Evolutionary conservation across 2,888 invertebrate genomes (phyloP).

Genomic region (Megastigmus dorsalis): DNA sequence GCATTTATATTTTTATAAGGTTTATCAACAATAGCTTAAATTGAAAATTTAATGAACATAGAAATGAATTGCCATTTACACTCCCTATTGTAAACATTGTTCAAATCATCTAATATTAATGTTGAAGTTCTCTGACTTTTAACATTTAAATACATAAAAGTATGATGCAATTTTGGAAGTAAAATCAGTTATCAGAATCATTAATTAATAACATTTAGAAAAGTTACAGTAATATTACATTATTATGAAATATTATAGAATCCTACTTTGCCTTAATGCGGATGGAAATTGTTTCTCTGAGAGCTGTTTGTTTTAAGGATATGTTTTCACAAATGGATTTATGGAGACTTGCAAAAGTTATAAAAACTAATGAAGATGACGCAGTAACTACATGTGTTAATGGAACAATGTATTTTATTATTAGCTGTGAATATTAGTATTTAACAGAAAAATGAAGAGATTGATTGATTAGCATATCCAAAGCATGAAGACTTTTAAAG

Average conservation of each 20-base stretch:
- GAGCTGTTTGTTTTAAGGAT: constrained; percentile 18
- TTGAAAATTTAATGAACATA: too few relatives aligned
- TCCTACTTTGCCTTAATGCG: not conserved
- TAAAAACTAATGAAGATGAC: too few relatives aligned
- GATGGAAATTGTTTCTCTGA: constrained; percentile 29
- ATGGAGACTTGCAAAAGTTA: too few relatives aligned
- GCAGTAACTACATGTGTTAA: not conserved
- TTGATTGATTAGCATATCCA: constrained; percentile 25
- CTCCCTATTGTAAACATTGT: too few relatives aligned
- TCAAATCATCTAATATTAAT: too few relatives aligned
- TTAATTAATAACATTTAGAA: too few relatives aligned
- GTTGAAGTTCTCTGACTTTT: too few relatives aligned
- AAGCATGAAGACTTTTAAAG: constrained; percentile 9
- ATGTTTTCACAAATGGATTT: not conserved
- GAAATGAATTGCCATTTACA: too few relatives aligned
- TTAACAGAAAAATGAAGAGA: constrained; percentile 2
- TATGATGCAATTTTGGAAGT: too few relatives aligned
- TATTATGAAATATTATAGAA: constrained; percentile 25
- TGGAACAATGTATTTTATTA: not conserved
- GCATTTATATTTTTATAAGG: too few relatives aligned
- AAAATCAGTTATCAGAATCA: not conserved
- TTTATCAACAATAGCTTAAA: too few relatives aligned
- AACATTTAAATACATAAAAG: too few relatives aligned
- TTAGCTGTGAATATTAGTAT: not conserved
- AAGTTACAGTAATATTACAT: constrained; percentile 36